Percentiles rank a stretch among this genome's conserved stretches.
Conservation (phyloP, 2,888 invertebrate species). For the Sicus ferrugineus region DNA sequence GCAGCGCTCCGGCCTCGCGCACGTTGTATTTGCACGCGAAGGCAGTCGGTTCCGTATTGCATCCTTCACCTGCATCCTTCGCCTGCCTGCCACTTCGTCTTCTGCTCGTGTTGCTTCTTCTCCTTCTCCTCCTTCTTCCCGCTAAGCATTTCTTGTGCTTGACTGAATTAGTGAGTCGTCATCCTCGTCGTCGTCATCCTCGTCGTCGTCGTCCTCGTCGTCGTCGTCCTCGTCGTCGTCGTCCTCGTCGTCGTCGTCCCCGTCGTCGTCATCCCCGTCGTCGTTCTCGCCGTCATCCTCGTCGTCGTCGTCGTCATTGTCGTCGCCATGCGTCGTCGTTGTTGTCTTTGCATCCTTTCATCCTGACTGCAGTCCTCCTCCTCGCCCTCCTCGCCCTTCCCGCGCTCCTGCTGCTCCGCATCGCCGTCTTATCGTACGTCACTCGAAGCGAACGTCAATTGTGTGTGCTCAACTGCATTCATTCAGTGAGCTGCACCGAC, state of each 20-base stretch:
- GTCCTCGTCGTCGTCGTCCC: constrained; percentile 34
- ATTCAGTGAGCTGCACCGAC: constrained; percentile 26
- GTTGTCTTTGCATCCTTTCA: too few species aligned
- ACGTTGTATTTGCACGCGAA: not conserved
- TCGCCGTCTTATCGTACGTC: constrained; percentile 21
- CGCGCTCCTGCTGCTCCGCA: too few species aligned
- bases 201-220: constrained; percentile 29
- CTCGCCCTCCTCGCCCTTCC: not conserved
- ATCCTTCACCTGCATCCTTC: not conserved
- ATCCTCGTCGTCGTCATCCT: constrained; percentile 3
- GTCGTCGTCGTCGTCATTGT: constrained; percentile 9
- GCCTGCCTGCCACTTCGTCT: not conserved
- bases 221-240: constrained; percentile 26
- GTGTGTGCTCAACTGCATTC: constrained; percentile 51
- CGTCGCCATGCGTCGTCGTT: constrained; percentile 28
- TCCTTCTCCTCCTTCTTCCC: not conserved
- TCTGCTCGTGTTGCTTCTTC: not conserved
- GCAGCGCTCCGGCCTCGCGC: not conserved
- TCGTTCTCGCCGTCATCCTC: constrained; percentile 9
- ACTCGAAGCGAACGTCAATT: constrained; percentile 56
- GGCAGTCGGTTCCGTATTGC: constrained; percentile 1
- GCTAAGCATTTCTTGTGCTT: constrained; percentile 26
- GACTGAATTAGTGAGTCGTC: constrained; percentile 26
- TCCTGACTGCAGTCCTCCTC: not conserved
- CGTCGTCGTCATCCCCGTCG: constrained; percentile 15